Percentiles rank a stretch among this genome's conserved stretches.
Conservation (phyloP, 2,797 vertebrate species). For the Pampus argenteus region DNA sequence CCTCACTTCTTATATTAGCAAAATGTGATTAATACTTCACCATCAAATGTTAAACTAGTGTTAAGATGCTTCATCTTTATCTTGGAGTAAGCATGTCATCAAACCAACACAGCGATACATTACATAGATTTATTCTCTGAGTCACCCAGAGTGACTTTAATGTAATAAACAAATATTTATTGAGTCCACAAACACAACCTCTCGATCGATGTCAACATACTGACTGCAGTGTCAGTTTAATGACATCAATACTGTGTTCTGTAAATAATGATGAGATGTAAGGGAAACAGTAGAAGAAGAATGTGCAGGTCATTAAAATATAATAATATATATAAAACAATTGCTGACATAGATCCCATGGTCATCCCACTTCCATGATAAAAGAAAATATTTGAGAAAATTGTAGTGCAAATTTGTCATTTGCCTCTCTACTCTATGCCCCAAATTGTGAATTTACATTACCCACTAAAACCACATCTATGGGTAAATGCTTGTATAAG, state of each 20-base stretch:
- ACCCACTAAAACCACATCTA: no score
- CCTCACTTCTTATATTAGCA: not conserved
- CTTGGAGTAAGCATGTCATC: no score
- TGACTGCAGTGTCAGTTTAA: not conserved
- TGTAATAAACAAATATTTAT: slow-evolving; percentile 2
- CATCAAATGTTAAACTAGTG: not conserved
- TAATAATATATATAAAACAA: no score
- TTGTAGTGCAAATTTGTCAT: no score
- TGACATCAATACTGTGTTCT: slow-evolving; percentile 5
- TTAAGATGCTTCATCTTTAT: not conserved
- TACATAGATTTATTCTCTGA: not conserved
- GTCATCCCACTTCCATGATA: no score
- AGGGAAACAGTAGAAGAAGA: not conserved
- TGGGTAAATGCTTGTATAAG: no score
- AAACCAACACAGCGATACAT: no score
- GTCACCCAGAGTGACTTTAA: not conserved
- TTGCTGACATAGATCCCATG: not conserved
- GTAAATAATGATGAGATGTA: not conserved
- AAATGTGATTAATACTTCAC: not conserved
- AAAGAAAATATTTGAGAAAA: no score
- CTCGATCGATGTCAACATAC: not conserved
- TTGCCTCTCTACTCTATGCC: no score
- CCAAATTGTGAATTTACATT: no score
- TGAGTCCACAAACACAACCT: not conserved
- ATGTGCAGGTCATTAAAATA: not conserved